Base-by-base conservation (phyloP, 2,797 vertebrate genomes). In the Spinus pinus region DNA sequence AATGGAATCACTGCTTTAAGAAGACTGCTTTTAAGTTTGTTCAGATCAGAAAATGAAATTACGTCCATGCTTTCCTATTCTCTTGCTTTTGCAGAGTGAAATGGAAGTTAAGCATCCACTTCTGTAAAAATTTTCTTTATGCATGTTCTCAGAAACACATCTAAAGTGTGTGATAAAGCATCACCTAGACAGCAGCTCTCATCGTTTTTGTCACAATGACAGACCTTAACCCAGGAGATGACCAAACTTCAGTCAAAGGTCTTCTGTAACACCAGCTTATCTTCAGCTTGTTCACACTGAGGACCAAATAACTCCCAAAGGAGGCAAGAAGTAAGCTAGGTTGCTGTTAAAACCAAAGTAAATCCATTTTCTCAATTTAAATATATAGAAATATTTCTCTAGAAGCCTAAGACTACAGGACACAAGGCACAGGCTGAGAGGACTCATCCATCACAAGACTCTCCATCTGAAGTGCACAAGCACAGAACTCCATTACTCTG, bases 1-100 rank as follows among this genome's bases (percentile, higher is more conserved):
- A 83, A 78, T 24, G 13, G 58, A 78, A 88, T 33, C 25, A 24
- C 15, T 41, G 28, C n/a, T 94, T 90, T 75, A 83, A 61, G 67
- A 75, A 56, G 60, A 74, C 1, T 62, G 56, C 15, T 87, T 88
- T 89, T 28, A 73, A 58, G 19, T 46, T 89, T 77, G 51, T 65
- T 56, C 66, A 37, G 41, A 19, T 78, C n/a, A 77, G 56, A 50
- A 88, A 86, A 81, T 28, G 11, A 83, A 91, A 58, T 23, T 2
- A 87, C n/a, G 30, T 49, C 49, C 35, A 28, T 19, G 31, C 12
- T 74, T 89, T 71, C 57, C 41, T 74, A 35, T 27, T 73, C 28
- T 49, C 64, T 50, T 64, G 13, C 27, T 74, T 92, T 64, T 78
- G 39, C 46, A 82, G 50, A 92, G 25, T 4, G 4, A 93, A 92